Conservation (phyloP, 2,113 vertebrate genomes). For the Grallaria varia region DNA sequence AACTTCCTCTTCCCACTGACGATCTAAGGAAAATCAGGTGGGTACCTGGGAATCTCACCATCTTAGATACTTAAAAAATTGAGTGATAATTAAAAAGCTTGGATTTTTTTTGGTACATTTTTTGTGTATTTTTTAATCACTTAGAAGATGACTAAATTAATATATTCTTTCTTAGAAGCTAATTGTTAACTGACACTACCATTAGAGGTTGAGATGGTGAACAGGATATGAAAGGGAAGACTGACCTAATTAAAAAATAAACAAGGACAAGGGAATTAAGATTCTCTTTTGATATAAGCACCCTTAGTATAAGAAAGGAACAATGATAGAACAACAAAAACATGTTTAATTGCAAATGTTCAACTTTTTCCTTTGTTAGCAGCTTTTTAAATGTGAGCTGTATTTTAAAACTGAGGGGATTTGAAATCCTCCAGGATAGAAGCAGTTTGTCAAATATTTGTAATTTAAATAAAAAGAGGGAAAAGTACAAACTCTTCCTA, state of each 20-base stretch:
- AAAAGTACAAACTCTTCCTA: not conserved
- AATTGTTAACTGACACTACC: not conserved
- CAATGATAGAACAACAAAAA: not conserved
- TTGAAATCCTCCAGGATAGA: not conserved
- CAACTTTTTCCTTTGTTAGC: not conserved
- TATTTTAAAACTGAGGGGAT: not conserved
- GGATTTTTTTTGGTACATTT: not conserved
- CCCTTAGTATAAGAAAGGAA: not conserved
- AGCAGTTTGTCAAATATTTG: slow-evolving; percentile 24
- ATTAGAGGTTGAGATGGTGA: not conserved
- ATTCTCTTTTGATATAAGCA: not conserved
- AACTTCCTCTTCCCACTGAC: not conserved
- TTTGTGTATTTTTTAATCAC: not conserved
- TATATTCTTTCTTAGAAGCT: not conserved
- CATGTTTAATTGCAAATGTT: not conserved
- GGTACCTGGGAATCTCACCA: not conserved
- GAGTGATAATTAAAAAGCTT: not conserved
- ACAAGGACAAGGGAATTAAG: not conserved
- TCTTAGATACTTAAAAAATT: not conserved
- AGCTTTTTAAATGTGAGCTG: not conserved
- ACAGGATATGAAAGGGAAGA: not conserved
- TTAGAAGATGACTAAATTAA: not conserved
- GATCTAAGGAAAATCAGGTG: not conserved
- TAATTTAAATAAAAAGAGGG: slow-evolving; percentile 6
- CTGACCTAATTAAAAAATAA: not conserved